Base-by-base conservation (phyloP, 2,113 vertebrate genomes). In the Anser cygnoides region DNA sequence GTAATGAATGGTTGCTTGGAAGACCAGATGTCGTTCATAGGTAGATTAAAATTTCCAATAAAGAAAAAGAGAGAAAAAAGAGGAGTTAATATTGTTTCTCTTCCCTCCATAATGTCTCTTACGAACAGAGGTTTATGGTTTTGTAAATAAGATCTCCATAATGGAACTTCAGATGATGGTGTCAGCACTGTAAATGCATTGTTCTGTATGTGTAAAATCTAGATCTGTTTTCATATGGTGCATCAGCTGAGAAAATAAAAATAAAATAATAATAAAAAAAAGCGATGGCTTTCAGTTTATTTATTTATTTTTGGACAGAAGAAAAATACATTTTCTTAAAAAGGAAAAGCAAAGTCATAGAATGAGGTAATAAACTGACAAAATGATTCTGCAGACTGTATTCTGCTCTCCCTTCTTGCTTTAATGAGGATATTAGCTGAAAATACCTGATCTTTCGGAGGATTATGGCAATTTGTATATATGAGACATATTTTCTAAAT, bases 1-100 rank as follows among this genome's bases (percentile, higher is more conserved):
- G 44, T 84, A 95, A 94, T 59, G 52, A 90, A 85, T 79, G 26
- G 65, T 68, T 97, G 87, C 89, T 92, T 95, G 49, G 62, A 63
- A 93, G 57, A 90, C 67, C 54, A 87, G 68, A 68, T 52, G 43
- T 74, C 31, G 67, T 87, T 72, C n/a, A 4, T n/a, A 84, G 54
- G 41, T 86, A 87, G 65, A 74, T 91, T 92, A 89, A 92, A 93
- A 16, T 39, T 82, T 43, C 89, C 61, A 67, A 49, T 33, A 83
- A 65, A 81, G 41, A 65, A 6, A 68, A 70, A 82, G 58, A 78
- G 70, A 75, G n/a, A 79, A 87, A 70, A 70, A 76, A 52, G 9
- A 13, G 44, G n/a, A 54, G 4, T 33, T 52, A 41, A 50, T 16
- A 4, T 19, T 85, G 16, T 29, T 89, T 50, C 58, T 58, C 6